These are phyloP conservation scores for Mesopsocus fuscifrons DNA, from an alignment of 2,888 invertebrate genomes.

Conservation along the genomic window DNA sequence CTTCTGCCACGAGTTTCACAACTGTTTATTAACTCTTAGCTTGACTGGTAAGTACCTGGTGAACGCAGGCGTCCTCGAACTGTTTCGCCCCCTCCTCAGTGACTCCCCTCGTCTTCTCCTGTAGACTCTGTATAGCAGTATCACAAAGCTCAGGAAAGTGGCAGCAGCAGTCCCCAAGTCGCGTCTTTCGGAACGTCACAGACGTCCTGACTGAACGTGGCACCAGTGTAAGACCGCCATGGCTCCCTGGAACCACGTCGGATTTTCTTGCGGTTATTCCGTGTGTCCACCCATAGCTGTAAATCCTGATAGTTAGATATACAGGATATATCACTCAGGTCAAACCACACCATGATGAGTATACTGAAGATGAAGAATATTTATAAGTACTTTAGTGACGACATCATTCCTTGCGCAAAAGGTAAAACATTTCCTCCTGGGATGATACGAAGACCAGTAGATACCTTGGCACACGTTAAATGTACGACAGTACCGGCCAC, in stretches of 20 bases:
- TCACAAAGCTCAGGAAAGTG: slow-evolving; percentile 47
- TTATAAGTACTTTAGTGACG: too few relatives aligned
- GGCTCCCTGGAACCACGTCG: slow-evolving; percentile 42
- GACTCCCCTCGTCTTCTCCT: slow-evolving; percentile 17
- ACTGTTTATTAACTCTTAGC: too few relatives aligned
- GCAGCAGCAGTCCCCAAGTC: slow-evolving; percentile 41
- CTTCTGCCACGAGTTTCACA: too few relatives aligned
- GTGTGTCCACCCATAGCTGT: slow-evolving; percentile 64
- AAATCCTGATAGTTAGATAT: too few relatives aligned
- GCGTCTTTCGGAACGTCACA: slow-evolving; percentile 61
- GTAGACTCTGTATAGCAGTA: slow-evolving; percentile 23
- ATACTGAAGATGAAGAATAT: not conserved
- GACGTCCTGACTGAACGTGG: slow-evolving; percentile 47
- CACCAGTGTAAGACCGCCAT: slow-evolving; percentile 33
- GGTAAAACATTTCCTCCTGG: too few relatives aligned
- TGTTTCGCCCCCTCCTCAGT: slow-evolving; percentile 30
- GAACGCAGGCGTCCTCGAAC: slow-evolving; percentile 59
- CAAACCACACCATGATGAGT: too few relatives aligned
- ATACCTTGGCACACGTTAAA: too few relatives aligned
- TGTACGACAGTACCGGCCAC: too few relatives aligned
- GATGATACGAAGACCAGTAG: too few relatives aligned
- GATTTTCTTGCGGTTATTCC: slow-evolving; percentile 69
- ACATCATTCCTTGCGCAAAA: too few relatives aligned
- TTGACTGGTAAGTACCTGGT: slow-evolving; percentile 33
- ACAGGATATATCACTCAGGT: too few relatives aligned